Base-by-base conservation (phyloP, 2,888 invertebrate genomes). In the Caenorhabditis sp. region DNA sequence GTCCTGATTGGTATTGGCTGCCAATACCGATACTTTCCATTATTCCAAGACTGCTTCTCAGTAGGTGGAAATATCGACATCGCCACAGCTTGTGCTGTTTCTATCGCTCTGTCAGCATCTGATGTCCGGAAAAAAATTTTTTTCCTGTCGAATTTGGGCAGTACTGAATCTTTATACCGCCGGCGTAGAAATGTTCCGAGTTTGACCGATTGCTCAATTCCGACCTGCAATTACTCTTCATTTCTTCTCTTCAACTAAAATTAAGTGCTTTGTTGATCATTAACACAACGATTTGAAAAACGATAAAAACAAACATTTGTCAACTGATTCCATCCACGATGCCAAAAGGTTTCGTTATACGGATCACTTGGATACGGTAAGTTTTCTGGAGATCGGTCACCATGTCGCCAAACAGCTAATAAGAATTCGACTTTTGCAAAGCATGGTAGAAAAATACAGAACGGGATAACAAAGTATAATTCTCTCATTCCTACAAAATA, bases 71-170 rank as follows among this genome's bases (percentile, higher is more conserved):
- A 94, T 54, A 94, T 88, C 0, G 93, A 94, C 60, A 94, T 93
- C 76, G 94, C 90, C 88, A 93, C 92, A 0, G 92, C 91, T 86
- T 92, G 91, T 0, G 94, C 95, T 66, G 94, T 94, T 93, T 94
- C 94, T 62, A 89, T 71, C 1, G 89, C 88, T 27, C 89, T 71
- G 59, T 89, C 89, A 27, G 71, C 72, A 70, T 88, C 86, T n/a
- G 89, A 88, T 66, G 89, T 88, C 17, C 86, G 80, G 7, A 89
- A 81, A 10, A 17, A 10, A 53, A 76, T 60, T 54, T 71, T 68
- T 36, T 71, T 70, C 25, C 75, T 23, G 31, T 75, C 70, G 23
- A 75, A 75, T 3, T 36, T 53, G 14, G 63, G 61, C 1, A 75
- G 27, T 12, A 75, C 75, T 36, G 75, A 58, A 50, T 52, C 57